Evolutionary conservation across 2,113 vertebrate species (phyloP).

Genomic region (Otus sunia): DNA sequence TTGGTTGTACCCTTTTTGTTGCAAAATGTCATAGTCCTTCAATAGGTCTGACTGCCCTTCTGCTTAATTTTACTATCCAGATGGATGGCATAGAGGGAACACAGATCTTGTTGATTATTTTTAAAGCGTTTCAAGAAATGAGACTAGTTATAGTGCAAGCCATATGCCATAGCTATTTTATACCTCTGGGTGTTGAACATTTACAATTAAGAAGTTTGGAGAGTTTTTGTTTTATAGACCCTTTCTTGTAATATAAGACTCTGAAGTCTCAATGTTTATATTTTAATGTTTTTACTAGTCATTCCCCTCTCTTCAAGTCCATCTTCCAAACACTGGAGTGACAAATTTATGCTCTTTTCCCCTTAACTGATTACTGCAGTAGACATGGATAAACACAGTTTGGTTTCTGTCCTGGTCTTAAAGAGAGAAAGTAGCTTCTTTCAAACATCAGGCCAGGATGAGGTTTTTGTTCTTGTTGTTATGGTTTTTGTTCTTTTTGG

Average conservation of each 20-base stretch:
- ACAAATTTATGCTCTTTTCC: neutral
- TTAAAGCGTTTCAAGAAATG: neutral
- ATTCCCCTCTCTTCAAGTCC: neutral
- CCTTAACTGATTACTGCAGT: neutral
- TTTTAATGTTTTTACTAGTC: neutral
- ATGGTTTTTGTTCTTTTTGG: neutral
- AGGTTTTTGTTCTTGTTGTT: neutral
- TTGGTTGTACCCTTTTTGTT: neutral
- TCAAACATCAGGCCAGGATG: neutral
- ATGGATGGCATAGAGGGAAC: neutral
- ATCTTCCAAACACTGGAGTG: neutral
- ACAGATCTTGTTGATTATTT: neutral
- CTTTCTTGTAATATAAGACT: neutral
- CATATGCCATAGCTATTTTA: constrained; percentile 10
- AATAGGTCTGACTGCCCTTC: neutral
- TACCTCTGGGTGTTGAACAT: neutral
- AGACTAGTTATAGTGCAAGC: neutral
- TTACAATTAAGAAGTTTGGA: neutral
- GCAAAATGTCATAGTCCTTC: neutral
- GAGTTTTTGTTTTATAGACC: neutral
- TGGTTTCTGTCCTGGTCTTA: neutral
- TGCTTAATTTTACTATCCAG: neutral
- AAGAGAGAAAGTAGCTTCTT: neutral
- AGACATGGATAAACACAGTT: neutral
- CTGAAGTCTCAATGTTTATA: neutral